Base-by-base conservation (phyloP, 2,888 invertebrate genomes). In the Nesidiocoris tenuis region DNA sequence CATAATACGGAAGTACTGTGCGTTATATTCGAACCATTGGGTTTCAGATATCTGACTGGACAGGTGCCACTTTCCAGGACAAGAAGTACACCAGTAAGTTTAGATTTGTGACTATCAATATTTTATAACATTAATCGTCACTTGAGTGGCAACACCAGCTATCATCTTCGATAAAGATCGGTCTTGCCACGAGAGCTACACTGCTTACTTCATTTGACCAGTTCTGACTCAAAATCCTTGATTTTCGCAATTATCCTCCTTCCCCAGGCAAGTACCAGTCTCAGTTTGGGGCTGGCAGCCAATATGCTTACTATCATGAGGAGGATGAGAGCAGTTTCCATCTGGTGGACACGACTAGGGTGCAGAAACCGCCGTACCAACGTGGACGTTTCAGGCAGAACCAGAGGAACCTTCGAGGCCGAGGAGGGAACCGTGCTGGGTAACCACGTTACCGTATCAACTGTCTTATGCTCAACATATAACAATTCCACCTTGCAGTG, bases 241-340 rank as follows among this genome's bases (percentile, higher is more conserved):
- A n/a, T n/a, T n/a, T n/a, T n/a, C n/a, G n/a, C n/a, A 16, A 23
- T 66, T 66, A 57, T 57, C 57, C 16, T 7, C 23, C 9, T 66
- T 25, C 57, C 57, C 65, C 59, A 94, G 94, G 91, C 82, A 96
- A 96, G 84, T 96, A 96, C 83, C 90, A 92, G 61, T 95, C 95
- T 1, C 92, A 94, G 81, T 96, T 96, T 85, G 96, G 95, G 76
- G 94, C 95, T 80, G 96, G 95, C 61, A 96, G 92, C 82, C 98
- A 98, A 81, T 99, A 99, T 85, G 95, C 98, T 0, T 99, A 99
- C 84, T 96, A 94, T 83, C 98, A 98, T 82, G 99, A 99, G 81
- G 98, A 99, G 83, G 99, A 99, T 83, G 99, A 99, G 84, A 94
- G 94, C 80, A 94, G 95, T 68, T 99, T 99, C 89, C 98, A 98